Conservation (phyloP, 2,888 invertebrate species). For the Drosophila ezoana region DNA sequence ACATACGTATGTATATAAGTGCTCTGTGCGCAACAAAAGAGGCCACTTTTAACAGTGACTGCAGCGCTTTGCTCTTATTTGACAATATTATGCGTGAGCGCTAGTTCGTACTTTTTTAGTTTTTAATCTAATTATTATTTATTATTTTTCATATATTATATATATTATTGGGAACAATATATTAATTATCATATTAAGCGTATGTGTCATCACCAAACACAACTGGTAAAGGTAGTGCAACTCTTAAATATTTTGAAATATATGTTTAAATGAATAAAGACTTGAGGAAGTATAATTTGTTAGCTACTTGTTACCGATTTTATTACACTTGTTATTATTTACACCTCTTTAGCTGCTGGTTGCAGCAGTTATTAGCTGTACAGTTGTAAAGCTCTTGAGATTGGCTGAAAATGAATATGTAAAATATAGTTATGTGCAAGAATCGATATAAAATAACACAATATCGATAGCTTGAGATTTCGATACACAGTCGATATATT, state of each 20-base stretch:
- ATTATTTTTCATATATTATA: too few species aligned
- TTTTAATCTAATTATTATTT: too few species aligned
- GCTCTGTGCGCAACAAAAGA: conserved; percentile 3
- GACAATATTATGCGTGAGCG: not conserved
- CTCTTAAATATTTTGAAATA: too few species aligned
- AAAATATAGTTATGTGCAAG: not conserved
- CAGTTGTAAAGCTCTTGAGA: conserved; percentile 14
- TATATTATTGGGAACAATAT: too few species aligned
- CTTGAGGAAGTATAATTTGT: too few species aligned
- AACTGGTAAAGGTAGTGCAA: too few species aligned
- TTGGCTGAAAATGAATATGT: conserved; percentile 2
- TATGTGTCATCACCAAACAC: too few species aligned
- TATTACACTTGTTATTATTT: not conserved
- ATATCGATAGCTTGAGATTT: not conserved
- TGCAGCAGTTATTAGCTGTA: not conserved
- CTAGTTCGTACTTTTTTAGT: too few species aligned
- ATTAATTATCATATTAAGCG: too few species aligned
- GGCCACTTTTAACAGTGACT: conserved; percentile 4
- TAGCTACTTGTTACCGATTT: not conserved
- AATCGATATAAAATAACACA: not conserved
- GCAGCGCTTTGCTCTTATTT: not conserved
- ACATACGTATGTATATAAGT: not conserved
- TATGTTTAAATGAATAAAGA: not conserved
- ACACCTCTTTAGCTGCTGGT: not conserved
- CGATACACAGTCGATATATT: not conserved